Base-by-base conservation (phyloP, 2,888 invertebrate species). In the Caenorhabditis afra region DNA sequence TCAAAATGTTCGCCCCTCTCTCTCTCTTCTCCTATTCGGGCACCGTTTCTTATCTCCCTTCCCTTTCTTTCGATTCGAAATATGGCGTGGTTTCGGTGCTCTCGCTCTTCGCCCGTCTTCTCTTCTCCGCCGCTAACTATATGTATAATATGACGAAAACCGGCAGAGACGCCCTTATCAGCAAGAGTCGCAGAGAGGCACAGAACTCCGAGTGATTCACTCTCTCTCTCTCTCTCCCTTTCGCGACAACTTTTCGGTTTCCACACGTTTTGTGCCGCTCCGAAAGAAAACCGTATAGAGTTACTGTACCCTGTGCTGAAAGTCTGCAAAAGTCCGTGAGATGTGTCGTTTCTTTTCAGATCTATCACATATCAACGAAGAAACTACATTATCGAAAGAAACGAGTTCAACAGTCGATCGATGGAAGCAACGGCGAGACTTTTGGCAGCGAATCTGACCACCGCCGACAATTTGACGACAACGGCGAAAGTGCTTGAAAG, bases 1-100 rank as follows among this genome's bases (percentile, higher is more conserved):
- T 23, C 41, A 57, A 57, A 76, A 68, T 68, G 47, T 62, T 45
- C 49, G 37, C 35, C 52, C 18, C 39, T 16, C 29, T 45, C 47
- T 44, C 47, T 11, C 22, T 41, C 22, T 39, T 41, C 61, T 53
- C 23, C 18, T 14, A 41, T 47, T 52, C 47, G 39, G n/a, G n/a
- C 49, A 52, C 37, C 29, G 23, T 73, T 50, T 50, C 12, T 45
- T 37, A 41, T 37, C 29, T 4, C 16, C 3, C 16, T 7, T 49
- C 49, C 49, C 44, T 44, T 11, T 59, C 52, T 52, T 53, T 35
- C 59, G 16, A 20, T 29, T 29, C 23, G 22, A 12, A 74, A 65
- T 67, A 59, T 64, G 74, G 64, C 65, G 74, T 58, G 68, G 68
- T 68, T 64, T 52, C 64, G 3, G 53, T 58, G 47, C 35, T 14